These are phyloP conservation scores for Quadroppia sp. DNA, from an alignment of 2,888 invertebrate species.

Conservation along the genomic window DNA sequence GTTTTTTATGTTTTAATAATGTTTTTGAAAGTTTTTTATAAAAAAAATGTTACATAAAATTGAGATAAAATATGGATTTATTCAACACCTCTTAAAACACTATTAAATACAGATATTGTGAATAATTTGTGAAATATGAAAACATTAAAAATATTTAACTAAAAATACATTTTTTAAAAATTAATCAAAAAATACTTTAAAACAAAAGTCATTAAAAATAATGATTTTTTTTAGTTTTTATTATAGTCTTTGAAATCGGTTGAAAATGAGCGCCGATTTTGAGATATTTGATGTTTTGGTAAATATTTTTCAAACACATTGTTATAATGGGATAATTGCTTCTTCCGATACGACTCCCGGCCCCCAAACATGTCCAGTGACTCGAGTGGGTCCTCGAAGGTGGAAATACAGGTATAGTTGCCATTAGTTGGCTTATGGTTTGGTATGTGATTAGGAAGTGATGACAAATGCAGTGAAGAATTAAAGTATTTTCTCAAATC, in stretches of 20 bases:
- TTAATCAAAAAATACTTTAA: too few species aligned
- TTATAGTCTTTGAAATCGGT: not conserved
- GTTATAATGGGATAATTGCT: not conserved
- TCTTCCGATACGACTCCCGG: not conserved
- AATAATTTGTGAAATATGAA: too few species aligned
- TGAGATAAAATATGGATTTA: too few species aligned
- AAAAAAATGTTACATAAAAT: too few species aligned
- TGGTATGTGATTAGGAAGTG: not conserved
- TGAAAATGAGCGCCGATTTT: constrained; percentile 4
- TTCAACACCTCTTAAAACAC: too few species aligned
- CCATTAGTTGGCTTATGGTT: not conserved
- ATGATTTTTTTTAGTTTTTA: too few species aligned
- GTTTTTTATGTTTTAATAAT: too few species aligned
- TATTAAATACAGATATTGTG: too few species aligned
- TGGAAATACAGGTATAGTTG: not conserved
- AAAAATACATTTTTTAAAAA: too few species aligned
- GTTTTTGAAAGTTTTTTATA: too few species aligned
- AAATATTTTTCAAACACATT: constrained; percentile 2
- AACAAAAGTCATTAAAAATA: too few species aligned
- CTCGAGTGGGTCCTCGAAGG: not conserved
- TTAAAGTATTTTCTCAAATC: constrained; percentile 8
- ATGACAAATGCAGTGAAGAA: constrained; percentile 13
- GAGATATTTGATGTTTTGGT: not conserved
- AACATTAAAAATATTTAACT: too few species aligned
- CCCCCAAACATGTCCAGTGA: constrained; percentile 25